A percentile compares a stretch with the other conserved stretches of the same genome.
Conservation (phyloP, 2,888 invertebrate genomes). For the Griposia aprilina region DNA sequence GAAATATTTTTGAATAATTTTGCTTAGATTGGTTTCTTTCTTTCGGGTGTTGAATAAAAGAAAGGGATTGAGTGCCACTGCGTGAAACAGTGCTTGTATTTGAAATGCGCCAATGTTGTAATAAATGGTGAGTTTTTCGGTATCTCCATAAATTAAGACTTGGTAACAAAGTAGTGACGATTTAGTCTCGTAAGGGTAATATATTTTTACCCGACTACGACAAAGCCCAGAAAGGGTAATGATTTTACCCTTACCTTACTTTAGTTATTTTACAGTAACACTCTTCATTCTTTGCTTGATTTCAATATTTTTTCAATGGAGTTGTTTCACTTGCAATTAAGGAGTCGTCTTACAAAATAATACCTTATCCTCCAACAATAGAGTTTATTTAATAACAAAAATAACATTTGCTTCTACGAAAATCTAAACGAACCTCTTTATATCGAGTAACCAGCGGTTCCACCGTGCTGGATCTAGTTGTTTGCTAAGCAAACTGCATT, state of each 20-base stretch:
- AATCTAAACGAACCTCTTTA: not conserved
- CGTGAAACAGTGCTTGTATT: not conserved
- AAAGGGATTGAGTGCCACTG: conserved; percentile 8
- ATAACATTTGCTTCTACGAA: not conserved
- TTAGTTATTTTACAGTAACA: not conserved
- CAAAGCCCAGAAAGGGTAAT: too few species aligned
- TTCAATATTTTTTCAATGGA: not conserved
- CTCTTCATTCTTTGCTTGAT: not conserved
- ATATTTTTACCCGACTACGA: not conserved
- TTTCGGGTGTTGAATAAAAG: conserved; percentile 46
- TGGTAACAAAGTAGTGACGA: not conserved
- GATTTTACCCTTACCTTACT: too few species aligned
- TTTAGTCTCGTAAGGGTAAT: not conserved
- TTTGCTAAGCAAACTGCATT: conserved; percentile 61
- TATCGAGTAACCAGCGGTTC: not conserved
- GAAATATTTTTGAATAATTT: conserved; percentile 61
- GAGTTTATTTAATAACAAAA: not conserved
- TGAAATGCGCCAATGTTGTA: not conserved
- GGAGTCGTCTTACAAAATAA: too few species aligned
- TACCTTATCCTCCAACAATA: too few species aligned
- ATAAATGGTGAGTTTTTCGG: not conserved
- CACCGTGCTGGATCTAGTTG: conserved; percentile 27
- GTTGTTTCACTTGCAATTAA: too few species aligned
- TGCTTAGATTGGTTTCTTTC: conserved; percentile 45
- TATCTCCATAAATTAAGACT: not conserved